phyloP scores from a whole-genome alignment of 2,797 vertebrate species.

The Telmatherina bonti region DNA sequence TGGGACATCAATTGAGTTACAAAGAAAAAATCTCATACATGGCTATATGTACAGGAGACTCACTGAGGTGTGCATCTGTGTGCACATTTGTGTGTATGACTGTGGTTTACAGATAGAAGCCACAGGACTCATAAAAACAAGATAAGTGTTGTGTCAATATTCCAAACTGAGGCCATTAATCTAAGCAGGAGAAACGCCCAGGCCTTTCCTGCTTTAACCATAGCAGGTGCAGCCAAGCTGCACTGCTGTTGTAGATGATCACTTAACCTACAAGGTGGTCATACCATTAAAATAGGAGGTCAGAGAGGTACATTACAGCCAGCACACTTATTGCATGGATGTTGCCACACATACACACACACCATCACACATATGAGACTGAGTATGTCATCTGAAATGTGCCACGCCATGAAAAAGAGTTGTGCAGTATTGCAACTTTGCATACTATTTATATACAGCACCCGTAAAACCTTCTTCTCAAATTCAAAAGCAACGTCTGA shows the following conservation, averaged over 20 bases:
- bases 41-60: slow-evolving; percentile 15
- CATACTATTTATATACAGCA: slow-evolving; percentile 22
- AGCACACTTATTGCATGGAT: slow-evolving; percentile 13
- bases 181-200: slow-evolving; percentile 61
- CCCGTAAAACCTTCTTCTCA: background rate
- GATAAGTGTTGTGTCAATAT: slow-evolving; percentile 85
- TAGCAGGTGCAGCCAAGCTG: slow-evolving; percentile 19
- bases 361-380: slow-evolving; percentile 6
- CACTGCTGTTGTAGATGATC: slow-evolving; percentile 41
- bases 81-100: slow-evolving; percentile 16
- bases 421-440: slow-evolving; percentile 9
- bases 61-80: background rate
- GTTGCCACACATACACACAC: slow-evolving; percentile 41
- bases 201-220: slow-evolving; percentile 47
- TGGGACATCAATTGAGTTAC: background rate
- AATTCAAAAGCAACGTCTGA: slow-evolving; percentile 5
- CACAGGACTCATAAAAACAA: slow-evolving; percentile 76
- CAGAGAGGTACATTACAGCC: slow-evolving; percentile 48
- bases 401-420: slow-evolving; percentile 13
- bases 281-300: slow-evolving; percentile 51
- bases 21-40: slow-evolving; percentile 9
- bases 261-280: slow-evolving; percentile 61
- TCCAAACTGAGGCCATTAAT: slow-evolving; percentile 77
- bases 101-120: slow-evolving; percentile 73
- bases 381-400: slow-evolving; percentile 6